Evolutionary conservation across 2,888 invertebrate species (phyloP), one percentile per base, ranked within the genome.

Genomic region (Zaprionus lineosus): DNA sequence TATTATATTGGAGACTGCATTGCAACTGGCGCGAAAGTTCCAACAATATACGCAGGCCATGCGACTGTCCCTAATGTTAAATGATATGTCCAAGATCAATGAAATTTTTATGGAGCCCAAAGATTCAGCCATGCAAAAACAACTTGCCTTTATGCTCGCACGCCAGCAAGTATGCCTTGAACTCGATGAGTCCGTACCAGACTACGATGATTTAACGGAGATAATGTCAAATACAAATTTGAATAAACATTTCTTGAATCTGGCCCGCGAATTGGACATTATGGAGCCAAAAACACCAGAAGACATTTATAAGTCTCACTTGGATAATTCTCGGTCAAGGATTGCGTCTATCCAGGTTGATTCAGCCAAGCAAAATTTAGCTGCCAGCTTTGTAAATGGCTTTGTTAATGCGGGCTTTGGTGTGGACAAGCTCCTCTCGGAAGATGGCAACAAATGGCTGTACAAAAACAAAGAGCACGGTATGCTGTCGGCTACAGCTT

Each of bases 211-310:
- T 79, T 90, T 98, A 8, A 92, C 93, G 68, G 97, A 97, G 81
- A 97, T 99, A 67, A 95, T 99, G 91, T 95, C 97, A 1, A 99
- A 99, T 91, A 94, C 96, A 1, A 95, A 98, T 83, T 92, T 99
- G 64, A 98, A 96, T 89, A 95, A 95, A 73, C 95, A 98, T 88
- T 99, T 98, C 90, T 91, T 97, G 21, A 96, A 95, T 79, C 91
- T 99, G 66, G 99, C 95, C 2, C 93, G 98, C 90, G 99, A 99
- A 94, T 92, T 99, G 81, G 99, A 99, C 89, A 98, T 99, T 71
- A 96, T 99, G 95, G 99, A 99, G 88, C 98, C 99, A 0, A 99
- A 99, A 91, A 95, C 96, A 0, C 99, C 99, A 0, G 99, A 99
- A 89, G 99, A 99, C 88, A 98, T 99, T 7, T 99, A 99, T 91